Evolutionary conservation across 2,888 invertebrate species (phyloP), one percentile per base, ranked within the genome.

Genomic region (Campaea margaritaria): DNA sequence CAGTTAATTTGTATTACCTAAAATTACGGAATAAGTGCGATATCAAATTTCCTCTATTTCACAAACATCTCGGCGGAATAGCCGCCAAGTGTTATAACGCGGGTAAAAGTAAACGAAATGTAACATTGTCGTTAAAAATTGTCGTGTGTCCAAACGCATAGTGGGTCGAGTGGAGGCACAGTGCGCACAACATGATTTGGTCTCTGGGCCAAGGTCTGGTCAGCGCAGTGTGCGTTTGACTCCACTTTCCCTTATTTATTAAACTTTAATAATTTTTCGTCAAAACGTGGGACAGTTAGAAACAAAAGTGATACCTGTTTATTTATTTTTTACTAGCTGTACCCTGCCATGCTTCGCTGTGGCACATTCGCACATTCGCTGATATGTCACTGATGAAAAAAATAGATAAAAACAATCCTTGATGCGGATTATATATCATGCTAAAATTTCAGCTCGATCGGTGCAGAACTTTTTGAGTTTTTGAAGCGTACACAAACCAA

Each of bases 171-270:
- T 53, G 43, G 21, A 58, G 44, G 60, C 50, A 62, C 61, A 62
- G 49, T 38, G 7, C 52, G 45, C 44, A 49, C 59, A 65, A 65
- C 50, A 51, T 50, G 34, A 50, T 42, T 58, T 45, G 48, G 43
- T 59, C 51, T 49, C 44, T 58, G 58, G 66, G 67, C 49, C 69
- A 66, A 70, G 69, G 69, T 49, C 52, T 28, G 21, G 21, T 5
- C 21, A 5, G 8, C 2, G 39, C 48, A 41, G 52, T 46, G 55
- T 39, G 49, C 8, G 16, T 44, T 58, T 41, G 39, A 42, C 38
- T 34, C 49, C 63, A 60, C 62, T 64, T 66, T 65, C 64, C 65
- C 64, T 54, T 51, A 50, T 53, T 31, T 13, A 42, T 48, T 42
- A 14, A 36, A 38, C 36, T 36, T 36, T 36, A n/a, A 39, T 51